Conservation (phyloP, 2,888 invertebrate species). For the Stenoptilia bipunctidactyla region DNA sequence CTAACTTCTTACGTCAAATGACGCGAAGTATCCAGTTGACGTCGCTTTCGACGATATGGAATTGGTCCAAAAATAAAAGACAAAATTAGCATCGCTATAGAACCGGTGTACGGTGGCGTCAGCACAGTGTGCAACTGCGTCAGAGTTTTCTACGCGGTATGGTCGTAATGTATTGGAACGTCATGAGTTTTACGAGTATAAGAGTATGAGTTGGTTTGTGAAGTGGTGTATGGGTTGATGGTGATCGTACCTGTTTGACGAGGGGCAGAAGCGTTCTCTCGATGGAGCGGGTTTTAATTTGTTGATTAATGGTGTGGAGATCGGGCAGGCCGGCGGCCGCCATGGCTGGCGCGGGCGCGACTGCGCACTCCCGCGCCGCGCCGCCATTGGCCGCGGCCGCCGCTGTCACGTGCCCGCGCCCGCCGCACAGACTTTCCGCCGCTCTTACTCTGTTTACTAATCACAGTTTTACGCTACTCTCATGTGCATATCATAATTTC, state of each 20-base stretch:
- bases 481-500: no score
- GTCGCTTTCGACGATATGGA: constrained; percentile 36
- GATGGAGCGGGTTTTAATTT: constrained; percentile 94
- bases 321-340: constrained; percentile 73
- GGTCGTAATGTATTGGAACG: constrained; percentile 15
- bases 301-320: constrained; percentile 67
- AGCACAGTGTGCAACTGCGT: constrained; percentile 14
- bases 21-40: constrained; percentile 24
- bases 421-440: constrained; percentile 14
- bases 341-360: constrained; percentile 68
- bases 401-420: constrained; percentile 35
- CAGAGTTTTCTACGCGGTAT: constrained; percentile 8
- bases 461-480: no score
- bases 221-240: not conserved
- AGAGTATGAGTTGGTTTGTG: constrained; percentile 3
- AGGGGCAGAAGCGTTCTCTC: constrained; percentile 94
- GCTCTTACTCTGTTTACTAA: no score
- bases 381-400: constrained; percentile 34
- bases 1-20: constrained; percentile 36
- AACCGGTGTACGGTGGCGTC: constrained; percentile 39
- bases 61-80: constrained; percentile 48
- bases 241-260: constrained; percentile 87
- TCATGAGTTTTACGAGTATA: constrained; percentile 9
- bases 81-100: constrained; percentile 30
- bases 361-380: constrained; percentile 53